phyloP scores from a whole-genome alignment of 1,140 invertebrate genomes.

The Microvelia longipes region DNA sequence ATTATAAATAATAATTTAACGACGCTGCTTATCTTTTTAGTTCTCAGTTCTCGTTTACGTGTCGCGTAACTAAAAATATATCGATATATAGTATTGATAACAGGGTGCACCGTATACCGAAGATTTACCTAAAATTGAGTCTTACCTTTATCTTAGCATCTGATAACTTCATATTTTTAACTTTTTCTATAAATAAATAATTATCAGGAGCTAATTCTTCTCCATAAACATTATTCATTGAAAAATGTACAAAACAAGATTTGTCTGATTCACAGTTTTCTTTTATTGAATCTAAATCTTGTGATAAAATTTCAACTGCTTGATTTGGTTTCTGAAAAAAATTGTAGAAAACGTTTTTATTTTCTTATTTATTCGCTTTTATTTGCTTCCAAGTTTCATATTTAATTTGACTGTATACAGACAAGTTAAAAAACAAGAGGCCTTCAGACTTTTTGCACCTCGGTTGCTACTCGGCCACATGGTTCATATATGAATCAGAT shows the following conservation, averaged over 20 bases:
- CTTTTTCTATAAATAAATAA: conserved; percentile 18
- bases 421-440: too few relatives aligned
- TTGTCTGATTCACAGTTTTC: neutral
- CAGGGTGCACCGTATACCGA: neutral
- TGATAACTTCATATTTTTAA: conserved; percentile 9
- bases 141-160: conserved; percentile 12
- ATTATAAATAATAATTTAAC: neutral
- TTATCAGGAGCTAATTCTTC: conserved; percentile 29
- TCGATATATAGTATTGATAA: neutral
- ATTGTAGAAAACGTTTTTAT: neutral
- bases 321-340: conserved; percentile 9
- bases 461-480: too few relatives aligned
- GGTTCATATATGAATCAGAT: too few relatives aligned
- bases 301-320: conserved; percentile 5
- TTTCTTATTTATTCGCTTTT: neutral
- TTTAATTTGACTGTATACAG: too few relatives aligned
- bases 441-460: too few relatives aligned
- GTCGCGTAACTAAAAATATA: neutral
- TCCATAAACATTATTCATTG: conserved; percentile 20
- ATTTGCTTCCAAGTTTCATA: too few relatives aligned
- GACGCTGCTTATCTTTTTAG: neutral
- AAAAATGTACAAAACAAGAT: conserved; percentile 16
- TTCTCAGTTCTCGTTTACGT: neutral
- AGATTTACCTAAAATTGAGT: too few relatives aligned
- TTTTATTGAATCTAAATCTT: conserved; percentile 3